These are phyloP conservation scores for Psittacula echo DNA, from an alignment of 2,797 vertebrate genomes.

Conservation along the genomic window DNA sequence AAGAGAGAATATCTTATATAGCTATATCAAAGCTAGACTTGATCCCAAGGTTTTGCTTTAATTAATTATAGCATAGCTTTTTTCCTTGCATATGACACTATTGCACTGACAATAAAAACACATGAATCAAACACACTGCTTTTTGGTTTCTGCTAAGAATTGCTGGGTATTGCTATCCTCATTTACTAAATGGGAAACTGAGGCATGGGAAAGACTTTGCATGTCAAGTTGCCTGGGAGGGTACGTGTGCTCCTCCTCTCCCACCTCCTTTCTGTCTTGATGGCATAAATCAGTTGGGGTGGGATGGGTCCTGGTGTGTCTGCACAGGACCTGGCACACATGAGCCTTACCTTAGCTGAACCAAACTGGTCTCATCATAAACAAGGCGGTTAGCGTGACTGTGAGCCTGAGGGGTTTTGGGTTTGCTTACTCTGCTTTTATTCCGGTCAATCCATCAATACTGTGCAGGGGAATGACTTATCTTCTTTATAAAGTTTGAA, in stretches of 20 bases:
- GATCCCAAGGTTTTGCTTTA: neutral
- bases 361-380: neutral
- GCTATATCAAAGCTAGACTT: neutral
- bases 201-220: neutral
- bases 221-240: neutral
- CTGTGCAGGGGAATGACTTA: neutral
- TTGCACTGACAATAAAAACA: neutral
- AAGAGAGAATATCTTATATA: neutral
- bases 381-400: rapidly evolving
- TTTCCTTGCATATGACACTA: neutral
- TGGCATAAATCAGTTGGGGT: neutral
- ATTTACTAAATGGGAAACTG: neutral
- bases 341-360: neutral
- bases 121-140: neutral
- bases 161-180: neutral
- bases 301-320: neutral
- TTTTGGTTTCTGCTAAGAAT: neutral
- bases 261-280: neutral
- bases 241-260: neutral
- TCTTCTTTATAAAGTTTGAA: neutral
- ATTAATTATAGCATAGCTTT: neutral
- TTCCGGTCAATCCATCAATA: neutral
- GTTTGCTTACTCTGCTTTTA: neutral
- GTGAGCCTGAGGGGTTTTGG: neutral
- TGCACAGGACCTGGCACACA: neutral